Percentiles rank a stretch among this genome's conserved stretches.
These are phyloP conservation scores for Pluvialis apricaria DNA, from an alignment of 2,113 vertebrate species.

Conservation along the genomic window DNA sequence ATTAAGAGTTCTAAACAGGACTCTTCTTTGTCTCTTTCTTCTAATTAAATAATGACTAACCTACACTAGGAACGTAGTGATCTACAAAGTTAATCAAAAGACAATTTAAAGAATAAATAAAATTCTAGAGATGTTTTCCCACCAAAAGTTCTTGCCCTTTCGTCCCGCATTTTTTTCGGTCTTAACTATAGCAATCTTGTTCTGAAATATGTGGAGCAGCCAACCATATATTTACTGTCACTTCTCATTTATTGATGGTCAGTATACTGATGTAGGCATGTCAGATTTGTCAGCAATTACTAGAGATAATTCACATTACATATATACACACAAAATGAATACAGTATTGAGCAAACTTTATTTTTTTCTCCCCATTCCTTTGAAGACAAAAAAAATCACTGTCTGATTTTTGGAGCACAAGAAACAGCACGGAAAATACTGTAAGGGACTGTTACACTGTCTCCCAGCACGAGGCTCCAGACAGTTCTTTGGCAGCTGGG, in stretches of 20 bases:
- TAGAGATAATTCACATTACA: background rate
- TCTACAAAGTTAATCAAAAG: background rate
- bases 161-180: background rate
- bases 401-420: background rate
- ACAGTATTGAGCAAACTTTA: background rate
- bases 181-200: background rate
- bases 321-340: background rate
- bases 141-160: background rate
- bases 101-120: background rate
- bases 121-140: background rate
- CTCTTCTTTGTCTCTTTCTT: conserved; percentile 5
- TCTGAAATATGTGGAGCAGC: background rate
- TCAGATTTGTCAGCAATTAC: background rate
- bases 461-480: background rate
- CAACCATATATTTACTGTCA: background rate
- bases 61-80: background rate
- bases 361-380: background rate
- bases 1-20: conserved; percentile 44
- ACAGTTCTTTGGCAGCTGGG: background rate
- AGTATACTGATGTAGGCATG: background rate
- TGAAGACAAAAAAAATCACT: background rate
- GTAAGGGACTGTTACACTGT: background rate
- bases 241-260: background rate
- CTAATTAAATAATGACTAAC: conserved; percentile 29
- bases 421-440: background rate